Conservation (phyloP, 2,113 vertebrate genomes). For the Mormyrus lacerda region DNA sequence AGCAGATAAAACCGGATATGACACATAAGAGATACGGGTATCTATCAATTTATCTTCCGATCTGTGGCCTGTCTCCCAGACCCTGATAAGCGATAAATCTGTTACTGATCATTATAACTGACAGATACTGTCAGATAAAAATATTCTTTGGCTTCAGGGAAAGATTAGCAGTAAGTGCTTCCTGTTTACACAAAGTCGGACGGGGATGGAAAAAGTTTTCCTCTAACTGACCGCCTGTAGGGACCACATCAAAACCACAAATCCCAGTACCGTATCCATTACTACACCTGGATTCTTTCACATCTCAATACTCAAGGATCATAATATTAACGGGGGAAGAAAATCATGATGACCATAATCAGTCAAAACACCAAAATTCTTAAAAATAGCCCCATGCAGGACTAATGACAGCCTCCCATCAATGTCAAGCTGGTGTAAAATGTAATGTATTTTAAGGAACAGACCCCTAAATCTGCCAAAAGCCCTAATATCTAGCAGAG, state of each 20-base stretch:
- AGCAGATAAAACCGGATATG: background rate
- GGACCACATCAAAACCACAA: background rate
- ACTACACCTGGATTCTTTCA: background rate
- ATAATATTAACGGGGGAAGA: too few species aligned
- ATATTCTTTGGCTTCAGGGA: background rate
- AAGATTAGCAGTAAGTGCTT: background rate
- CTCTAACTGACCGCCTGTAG: background rate
- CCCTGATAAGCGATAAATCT: background rate
- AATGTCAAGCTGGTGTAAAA: background rate
- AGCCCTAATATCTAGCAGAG: background rate
- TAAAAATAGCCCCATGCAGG: background rate
- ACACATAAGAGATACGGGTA: background rate
- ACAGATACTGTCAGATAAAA: slow-evolving; percentile 5
- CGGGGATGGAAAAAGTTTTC: background rate
- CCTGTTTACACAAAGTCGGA: background rate
- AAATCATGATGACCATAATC: background rate
- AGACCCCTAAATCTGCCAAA: background rate
- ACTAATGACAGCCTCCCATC: background rate
- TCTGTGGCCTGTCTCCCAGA: background rate
- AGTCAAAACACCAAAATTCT: background rate
- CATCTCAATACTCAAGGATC: background rate
- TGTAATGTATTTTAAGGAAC: background rate
- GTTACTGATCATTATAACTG: background rate
- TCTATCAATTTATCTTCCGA: background rate
- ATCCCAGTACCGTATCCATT: background rate